Evolutionary conservation across 2,888 invertebrate species (phyloP), one percentile per base, ranked within the genome.

Genomic region (Liodrosophila aerea): DNA sequence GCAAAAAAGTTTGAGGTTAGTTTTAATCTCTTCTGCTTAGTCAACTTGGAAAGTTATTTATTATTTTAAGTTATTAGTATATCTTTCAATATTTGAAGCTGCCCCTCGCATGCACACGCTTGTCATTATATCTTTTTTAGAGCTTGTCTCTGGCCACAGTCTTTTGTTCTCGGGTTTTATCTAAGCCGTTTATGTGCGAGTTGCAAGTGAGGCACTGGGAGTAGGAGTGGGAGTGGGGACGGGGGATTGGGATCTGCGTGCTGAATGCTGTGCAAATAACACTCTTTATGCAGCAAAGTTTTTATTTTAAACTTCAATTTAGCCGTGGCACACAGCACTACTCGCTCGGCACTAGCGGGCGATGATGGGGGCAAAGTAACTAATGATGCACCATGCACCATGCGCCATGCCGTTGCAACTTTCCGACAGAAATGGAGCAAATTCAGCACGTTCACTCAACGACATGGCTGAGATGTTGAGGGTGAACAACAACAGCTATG

Each of bases 261-360:
- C 40, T 69, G 58, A 70, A 74, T 64, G 59, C 72, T 60, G 58
- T 45, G 85, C 85, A 80, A 80, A 80, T 86, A 80, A 67, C 66
- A 75, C 49, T 52, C 71, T 86, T 81, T 74, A 74, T 74, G 75
- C 65, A 44, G 56, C 59, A 82, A 85, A 82, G 59, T 85, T 80
- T 86, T 86, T 82, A 86, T 82, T 80, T 86, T 74, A 82, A 78
- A 86, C 80, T 80, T 80, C 85, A 82, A 80, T 80, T 80, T 80
- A 68, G 62, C 58, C 75, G 76, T 64, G 52, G 51, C 52, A 34
- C 12, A 34, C n/a, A n/a, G n/a, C n/a, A n/a, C n/a, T n/a, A n/a
- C n/a, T n/a, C n/a, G 47, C 56, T 50, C 41, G 53, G 36, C 47
- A 33, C 30, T 52, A 22, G 33, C 54, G 50, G 37, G 33, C 30